Base-by-base conservation (phyloP, 1,140 invertebrate genomes). In the Rhopalosiphum maidis region DNA sequence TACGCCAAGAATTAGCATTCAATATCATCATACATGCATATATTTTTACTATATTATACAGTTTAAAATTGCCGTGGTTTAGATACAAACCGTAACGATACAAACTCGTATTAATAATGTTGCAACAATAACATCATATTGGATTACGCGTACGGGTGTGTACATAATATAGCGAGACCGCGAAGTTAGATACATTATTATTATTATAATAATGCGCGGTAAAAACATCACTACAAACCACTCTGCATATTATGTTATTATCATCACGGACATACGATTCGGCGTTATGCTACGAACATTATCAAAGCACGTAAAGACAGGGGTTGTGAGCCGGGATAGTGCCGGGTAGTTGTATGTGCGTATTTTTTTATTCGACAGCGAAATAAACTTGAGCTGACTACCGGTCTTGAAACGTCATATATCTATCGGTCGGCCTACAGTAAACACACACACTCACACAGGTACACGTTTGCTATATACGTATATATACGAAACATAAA, bases 401-500 rank as follows among this genome's bases (percentile, higher is more conserved):
- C 15, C 30, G 60, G n/a, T n/a, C n/a, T 77, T 77, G 30, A 68
- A 30, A 15, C 60, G 30, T n/a, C 60, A 3, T 18, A 68, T 68
- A n/a, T 77, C 60, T 77, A 77, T n/a, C 60, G 30, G 11, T 18
- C 11, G 30, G 25, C 55, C 55, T 60, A 2, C 25, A 55, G 4
- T 18, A 30, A 9, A 68, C 60, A 68, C 60, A 77, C 18, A 77
- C 60, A n/a, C 18, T n/a, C 60, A n/a, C 15, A 6, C 60, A 77
- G 15, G 15, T n/a, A 35, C 15, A n/a, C 11, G 30, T n/a, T 77
- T 1, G 18, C 30, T n/a, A 11, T 60, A 46, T 46, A 46, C 9
- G 11, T 9, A 46, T 46, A 46, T 46, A 85, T 41, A 22, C 51
- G 87, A 89, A 89, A 89, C 87, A 54, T 89, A 89, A 89, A 89